Evolutionary conservation across 2,888 invertebrate species (phyloP), one percentile per base, ranked within the genome.

Genomic region (Trissoscelio sp.): DNA sequence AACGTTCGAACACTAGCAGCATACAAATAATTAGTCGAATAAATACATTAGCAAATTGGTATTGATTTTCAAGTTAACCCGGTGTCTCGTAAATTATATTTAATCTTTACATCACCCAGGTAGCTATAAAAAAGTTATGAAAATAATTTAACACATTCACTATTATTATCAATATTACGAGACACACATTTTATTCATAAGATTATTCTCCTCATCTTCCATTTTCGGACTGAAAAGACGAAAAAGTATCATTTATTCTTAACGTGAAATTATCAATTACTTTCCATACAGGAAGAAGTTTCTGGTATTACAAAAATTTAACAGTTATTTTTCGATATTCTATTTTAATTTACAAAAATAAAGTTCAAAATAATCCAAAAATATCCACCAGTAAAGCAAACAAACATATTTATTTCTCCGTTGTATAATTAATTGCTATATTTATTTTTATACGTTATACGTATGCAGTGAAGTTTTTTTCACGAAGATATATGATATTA

Each of bases 41-140:
- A 53, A 51, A 53, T 53, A 24, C 67, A 53, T 53, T 53, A 53
- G 53, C 39, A 67, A 67, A 53, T 39, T 16, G 22, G 14, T 67
- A 67, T 67, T 42, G 66, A 67, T 67, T 48, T 67, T 12, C 24
- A 11, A 22, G 42, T 24, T 53, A 53, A 39, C 48, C 31, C 39
- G 34, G 67, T 16, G 39, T 28, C 34, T 60, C 42, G 42, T 37
- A 14, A 9, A 53, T 12, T 31, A 28, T 28, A 53, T 53, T 22
- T 51, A 51, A 51, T 51, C 12, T 51, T 42, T 42, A 42, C 42
- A 42, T 14, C 42, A 14, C 42, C 4, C 42, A 42, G 11, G 14
- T 42, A 14, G 2, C 42, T 42, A 42, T 14, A 42, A 42, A 42
- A 42, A 42, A 3, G 14, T 42, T 42, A 42, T 42, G 7, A 42